Evolutionary conservation across 1,140 invertebrate genomes (phyloP).

Genomic region (Drosophila ercepeae): DNA sequence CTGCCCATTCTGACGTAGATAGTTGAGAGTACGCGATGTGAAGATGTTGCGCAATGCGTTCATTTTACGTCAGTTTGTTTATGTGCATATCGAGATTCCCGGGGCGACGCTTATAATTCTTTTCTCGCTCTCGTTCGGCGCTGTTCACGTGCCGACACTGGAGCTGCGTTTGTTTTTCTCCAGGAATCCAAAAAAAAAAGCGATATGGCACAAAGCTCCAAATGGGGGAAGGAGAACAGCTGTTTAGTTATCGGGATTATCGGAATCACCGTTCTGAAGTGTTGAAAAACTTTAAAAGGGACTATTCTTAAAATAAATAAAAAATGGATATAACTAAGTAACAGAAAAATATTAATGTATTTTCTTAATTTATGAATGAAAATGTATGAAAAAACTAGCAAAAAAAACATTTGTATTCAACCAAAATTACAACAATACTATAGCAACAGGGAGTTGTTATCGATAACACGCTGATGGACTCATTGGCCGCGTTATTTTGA

Average conservation of each 20-base stretch:
- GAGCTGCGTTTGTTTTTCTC: constrained; percentile 8
- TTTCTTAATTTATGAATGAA: neutral
- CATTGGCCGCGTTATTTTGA: neutral
- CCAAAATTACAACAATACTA: too few species aligned
- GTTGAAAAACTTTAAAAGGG: neutral
- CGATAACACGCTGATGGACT: neutral
- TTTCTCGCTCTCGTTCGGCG: constrained; percentile 1
- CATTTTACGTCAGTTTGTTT: constrained; percentile 52
- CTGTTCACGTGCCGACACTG: constrained; percentile 4
- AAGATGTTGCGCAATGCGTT: constrained; percentile 82
- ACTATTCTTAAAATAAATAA: too few species aligned
- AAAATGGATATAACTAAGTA: too few species aligned
- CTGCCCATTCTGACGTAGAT: constrained; percentile 77
- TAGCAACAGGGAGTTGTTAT: neutral
- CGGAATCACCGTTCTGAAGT: too few species aligned
- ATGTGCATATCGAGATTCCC: constrained; percentile 2
- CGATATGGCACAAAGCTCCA: neutral
- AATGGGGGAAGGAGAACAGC: constrained; percentile 8
- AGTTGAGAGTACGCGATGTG: constrained; percentile 72
- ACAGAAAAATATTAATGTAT: too few species aligned
- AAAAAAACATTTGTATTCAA: too few species aligned
- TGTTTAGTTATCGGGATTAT: neutral
- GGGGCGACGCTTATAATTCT: neutral
- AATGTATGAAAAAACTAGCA: neutral
- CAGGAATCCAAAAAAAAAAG: neutral